Evolutionary conservation across 2,888 invertebrate genomes (phyloP), one percentile per base, ranked within the genome.

Genomic region (Trichogramma evanescens): DNA sequence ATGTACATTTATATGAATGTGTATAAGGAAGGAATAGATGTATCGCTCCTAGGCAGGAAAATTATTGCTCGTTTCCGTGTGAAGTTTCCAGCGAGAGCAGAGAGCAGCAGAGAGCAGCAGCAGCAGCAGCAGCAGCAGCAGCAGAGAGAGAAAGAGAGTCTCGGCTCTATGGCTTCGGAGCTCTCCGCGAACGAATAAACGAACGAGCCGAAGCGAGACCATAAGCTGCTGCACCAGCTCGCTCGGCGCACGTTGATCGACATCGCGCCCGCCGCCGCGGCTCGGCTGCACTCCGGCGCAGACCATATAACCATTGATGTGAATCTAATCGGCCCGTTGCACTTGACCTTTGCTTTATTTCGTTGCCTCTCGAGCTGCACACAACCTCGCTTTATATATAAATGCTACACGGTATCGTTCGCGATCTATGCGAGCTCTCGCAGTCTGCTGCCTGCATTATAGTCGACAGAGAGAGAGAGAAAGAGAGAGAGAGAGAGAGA

Each of bases 31-130:
- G 26, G 26, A 26, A 26, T 26, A 26, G 26, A 26, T 52, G 52
- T 58, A 40, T 26, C n/a, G 41, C 48, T 48, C 48, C 26, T 26
- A 26, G 26, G 26, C 48, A 13, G 40, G 38, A 10, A 42, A 53
- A 52, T 59, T 52, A 52, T 61, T 61, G 26, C 45, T 7, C 46
- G 46, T 61, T 57, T 57, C 57, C 57, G 57, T 61, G 61, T 54
- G 57, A 61, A 61, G 13, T 57, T 57, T 56, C 50, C 26, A 26
- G 56, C 61, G 54, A 61, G 52, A 43, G 39, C 41, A 56, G 26
- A 48, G 52, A 59, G 50, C 48, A 41, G 50, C 13, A 58, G 45
- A 13, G 48, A 6, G 8, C 48, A n/a, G 48, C 48, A 48, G 13
- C 13, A 13, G 48, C 48, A 1, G n/a, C n/a, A n/a, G n/a, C n/a